These are phyloP conservation scores for Rhingia campestris DNA, from an alignment of 2,888 invertebrate genomes.

Conservation along the genomic window DNA sequence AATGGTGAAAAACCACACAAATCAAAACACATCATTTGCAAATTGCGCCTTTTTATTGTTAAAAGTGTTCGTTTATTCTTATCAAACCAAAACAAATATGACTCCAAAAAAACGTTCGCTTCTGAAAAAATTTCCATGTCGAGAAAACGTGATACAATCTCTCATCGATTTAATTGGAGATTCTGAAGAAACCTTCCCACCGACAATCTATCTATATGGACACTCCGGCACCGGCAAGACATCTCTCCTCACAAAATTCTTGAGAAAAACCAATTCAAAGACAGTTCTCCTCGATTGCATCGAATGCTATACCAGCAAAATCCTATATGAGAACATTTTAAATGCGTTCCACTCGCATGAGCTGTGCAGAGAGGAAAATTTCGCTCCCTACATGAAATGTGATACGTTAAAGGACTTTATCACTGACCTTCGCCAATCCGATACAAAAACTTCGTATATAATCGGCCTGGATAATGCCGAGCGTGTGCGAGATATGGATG, in stretches of 20 bases:
- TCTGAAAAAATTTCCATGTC: constrained; percentile 79
- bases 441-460: constrained; percentile 84
- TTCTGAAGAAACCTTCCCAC: constrained; percentile 86
- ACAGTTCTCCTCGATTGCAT: constrained; percentile 89
- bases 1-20: constrained; percentile 23
- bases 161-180: constrained; percentile 80
- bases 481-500: constrained; percentile 89
- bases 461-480: constrained; percentile 92
- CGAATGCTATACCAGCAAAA: constrained; percentile 90
- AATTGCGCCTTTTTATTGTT: constrained; percentile 24
- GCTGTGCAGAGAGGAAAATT: constrained; percentile 81
- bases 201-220: constrained; percentile 91
- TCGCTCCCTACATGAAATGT: constrained; percentile 84
- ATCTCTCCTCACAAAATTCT: constrained; percentile 86
- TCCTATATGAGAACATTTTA: constrained; percentile 90
- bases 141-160: constrained; percentile 77
- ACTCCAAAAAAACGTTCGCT: constrained; percentile 52
- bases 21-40: constrained; percentile 1
- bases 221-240: constrained; percentile 93
- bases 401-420: constrained; percentile 88
- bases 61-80: not conserved
- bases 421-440: constrained; percentile 81
- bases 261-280: constrained; percentile 84
- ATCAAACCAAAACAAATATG: constrained; percentile 14
- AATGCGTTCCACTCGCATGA: constrained; percentile 84